Percentiles rank a stretch among this genome's conserved stretches.
phyloP scores from a whole-genome alignment of 2,888 invertebrate species.

The Quadroppia sp. region DNA sequence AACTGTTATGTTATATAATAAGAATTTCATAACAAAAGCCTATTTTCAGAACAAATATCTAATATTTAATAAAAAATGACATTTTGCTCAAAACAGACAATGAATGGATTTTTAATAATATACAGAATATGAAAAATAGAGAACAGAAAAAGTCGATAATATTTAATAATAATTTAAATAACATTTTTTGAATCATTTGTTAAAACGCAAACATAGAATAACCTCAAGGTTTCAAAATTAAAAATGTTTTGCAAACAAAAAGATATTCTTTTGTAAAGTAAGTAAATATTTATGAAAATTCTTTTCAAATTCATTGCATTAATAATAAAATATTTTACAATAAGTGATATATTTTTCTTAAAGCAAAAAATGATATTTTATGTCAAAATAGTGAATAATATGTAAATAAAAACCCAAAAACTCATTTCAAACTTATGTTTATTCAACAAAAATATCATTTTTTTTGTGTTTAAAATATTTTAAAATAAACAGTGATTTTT shows the following conservation, averaged over 20 bases:
- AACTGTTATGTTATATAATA: background rate
- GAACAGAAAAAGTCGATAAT: background rate
- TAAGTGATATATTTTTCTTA: background rate
- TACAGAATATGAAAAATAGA: background rate
- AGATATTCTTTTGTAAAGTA: background rate
- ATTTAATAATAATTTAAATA: background rate
- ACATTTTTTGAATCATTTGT: background rate
- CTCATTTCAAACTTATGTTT: background rate
- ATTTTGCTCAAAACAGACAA: background rate
- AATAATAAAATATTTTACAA: background rate
- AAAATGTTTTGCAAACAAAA: background rate
- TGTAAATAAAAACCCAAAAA: background rate
- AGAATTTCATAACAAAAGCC: background rate
- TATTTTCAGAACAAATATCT: background rate
- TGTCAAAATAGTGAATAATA: background rate
- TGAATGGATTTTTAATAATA: constrained; percentile 5
- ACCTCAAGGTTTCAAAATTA: background rate
- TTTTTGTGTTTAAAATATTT: background rate
- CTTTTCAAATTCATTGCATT: background rate
- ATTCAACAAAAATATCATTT: background rate
- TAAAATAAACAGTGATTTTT: background rate
- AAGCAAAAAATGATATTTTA: background rate
- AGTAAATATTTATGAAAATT: background rate
- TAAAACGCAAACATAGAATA: background rate
- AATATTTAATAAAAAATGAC: background rate